Conservation (phyloP, 2,113 vertebrate species). For the Regulus satrapa region DNA sequence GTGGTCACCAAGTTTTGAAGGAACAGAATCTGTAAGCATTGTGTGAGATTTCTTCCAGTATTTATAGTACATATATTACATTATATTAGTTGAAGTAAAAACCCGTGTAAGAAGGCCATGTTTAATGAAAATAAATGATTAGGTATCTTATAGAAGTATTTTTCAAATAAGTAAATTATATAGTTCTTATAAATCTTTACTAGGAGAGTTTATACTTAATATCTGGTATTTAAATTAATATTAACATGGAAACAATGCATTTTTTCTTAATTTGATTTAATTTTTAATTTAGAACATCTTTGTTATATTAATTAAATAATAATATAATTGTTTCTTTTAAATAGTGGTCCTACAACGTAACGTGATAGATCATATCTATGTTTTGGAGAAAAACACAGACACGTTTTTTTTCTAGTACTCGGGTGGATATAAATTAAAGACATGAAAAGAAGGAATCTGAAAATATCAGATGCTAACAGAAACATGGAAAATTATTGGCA, state of each 20-base stretch:
- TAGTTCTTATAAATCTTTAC: neutral
- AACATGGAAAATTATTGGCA: neutral
- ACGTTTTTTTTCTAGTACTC: neutral
- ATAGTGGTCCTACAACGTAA: neutral
- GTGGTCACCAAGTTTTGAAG: neutral
- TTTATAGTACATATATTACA: neutral
- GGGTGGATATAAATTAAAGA: neutral
- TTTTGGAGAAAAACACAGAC: neutral
- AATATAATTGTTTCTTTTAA: slow-evolving; percentile 16
- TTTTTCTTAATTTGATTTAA: slow-evolving; percentile 59
- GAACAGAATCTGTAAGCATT: slow-evolving; percentile 6
- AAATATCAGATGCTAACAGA: neutral
- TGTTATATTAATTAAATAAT: slow-evolving; percentile 46
- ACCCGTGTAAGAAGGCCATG: neutral
- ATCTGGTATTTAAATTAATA: neutral
- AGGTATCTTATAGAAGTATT: neutral
- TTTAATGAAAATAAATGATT: neutral
- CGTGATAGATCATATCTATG: neutral
- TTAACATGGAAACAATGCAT: neutral
- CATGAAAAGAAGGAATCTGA: neutral
- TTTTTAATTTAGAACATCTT: slow-evolving; percentile 12
- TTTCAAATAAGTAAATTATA: slow-evolving; percentile 16
- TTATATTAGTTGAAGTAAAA: slow-evolving; percentile 42
- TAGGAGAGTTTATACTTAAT: neutral
- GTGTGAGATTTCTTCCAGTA: neutral